phyloP scores from a whole-genome alignment of 1,140 invertebrate species.

The Oryzaephilus surinamensis region DNA sequence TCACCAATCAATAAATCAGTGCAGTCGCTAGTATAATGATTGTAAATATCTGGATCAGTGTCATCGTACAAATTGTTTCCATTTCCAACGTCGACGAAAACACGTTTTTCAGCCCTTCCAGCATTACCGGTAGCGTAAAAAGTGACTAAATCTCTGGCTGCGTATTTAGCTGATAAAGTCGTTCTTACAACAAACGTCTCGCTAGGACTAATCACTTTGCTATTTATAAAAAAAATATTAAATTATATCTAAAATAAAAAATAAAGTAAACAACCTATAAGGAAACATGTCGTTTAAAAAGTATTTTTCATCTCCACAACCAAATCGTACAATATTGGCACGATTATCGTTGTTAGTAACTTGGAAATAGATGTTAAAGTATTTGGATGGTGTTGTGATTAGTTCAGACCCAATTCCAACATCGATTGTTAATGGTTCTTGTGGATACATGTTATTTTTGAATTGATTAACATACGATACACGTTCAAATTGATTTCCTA shows the following conservation, averaged over 20 bases:
- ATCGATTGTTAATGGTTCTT: constrained; percentile 18
- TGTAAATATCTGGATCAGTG: constrained; percentile 33
- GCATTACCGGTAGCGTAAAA: constrained; percentile 31
- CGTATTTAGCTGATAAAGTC: constrained; percentile 11
- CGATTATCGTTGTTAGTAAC: constrained; percentile 26
- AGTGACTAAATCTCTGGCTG: constrained; percentile 32
- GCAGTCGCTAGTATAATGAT: constrained; percentile 42
- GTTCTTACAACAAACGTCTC: constrained; percentile 17
- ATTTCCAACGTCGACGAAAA: constrained; percentile 32
- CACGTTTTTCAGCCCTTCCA: constrained; percentile 35
- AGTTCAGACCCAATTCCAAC: constrained; percentile 18
- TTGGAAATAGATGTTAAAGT: constrained; percentile 23
- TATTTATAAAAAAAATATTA: not conserved
- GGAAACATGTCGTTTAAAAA: constrained; percentile 16
- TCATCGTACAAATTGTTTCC: constrained; percentile 28
- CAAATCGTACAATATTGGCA: constrained; percentile 16
- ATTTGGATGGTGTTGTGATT: constrained; percentile 6
- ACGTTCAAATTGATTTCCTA: constrained; percentile 17
- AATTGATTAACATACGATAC: constrained; percentile 1
- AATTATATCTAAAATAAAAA: constrained; percentile 2
- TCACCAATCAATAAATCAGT: constrained; percentile 31
- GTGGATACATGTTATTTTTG: constrained; percentile 2
- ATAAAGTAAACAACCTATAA: constrained; percentile 2
- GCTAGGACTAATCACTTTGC: constrained; percentile 13
- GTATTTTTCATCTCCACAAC: constrained; percentile 18